These are phyloP conservation scores for Andrena cerasifolii DNA, from an alignment of 1,140 invertebrate species.

Conservation along the genomic window DNA sequence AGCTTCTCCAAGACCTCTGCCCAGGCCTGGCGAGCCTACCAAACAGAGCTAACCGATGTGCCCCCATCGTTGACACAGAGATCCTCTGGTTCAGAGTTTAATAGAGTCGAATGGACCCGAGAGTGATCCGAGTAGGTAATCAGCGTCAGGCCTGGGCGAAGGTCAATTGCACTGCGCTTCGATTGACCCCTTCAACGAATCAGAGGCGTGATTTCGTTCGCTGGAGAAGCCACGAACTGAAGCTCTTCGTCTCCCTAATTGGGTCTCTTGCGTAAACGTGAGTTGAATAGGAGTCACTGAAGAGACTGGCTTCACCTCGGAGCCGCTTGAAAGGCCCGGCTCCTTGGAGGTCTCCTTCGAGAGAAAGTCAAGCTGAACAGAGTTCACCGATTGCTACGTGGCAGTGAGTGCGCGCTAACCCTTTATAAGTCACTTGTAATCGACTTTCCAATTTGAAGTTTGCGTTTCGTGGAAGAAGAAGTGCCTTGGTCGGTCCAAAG, in stretches of 20 bases:
- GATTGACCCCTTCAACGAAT: conserved; percentile 9
- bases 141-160: neutral
- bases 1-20: neutral
- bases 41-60: no score
- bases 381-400: neutral
- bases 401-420: neutral
- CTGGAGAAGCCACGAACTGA: neutral
- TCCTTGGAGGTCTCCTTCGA: neutral
- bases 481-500: no score
- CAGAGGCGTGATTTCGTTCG: neutral
- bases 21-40: neutral
- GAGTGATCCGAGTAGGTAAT: neutral
- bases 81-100: no score
- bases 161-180: neutral
- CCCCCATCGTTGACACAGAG: no score
- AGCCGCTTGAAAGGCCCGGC: no score
- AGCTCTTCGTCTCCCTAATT: neutral
- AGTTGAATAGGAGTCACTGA: no score
- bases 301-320: neutral
- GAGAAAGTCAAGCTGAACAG: neutral
- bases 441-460: no score
- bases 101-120: neutral
- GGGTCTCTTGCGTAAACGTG: neutral
- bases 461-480: no score
- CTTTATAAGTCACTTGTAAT: neutral